Evolutionary conservation across 2,888 invertebrate genomes (phyloP).

Genomic region (Anarsia innoxiella): DNA sequence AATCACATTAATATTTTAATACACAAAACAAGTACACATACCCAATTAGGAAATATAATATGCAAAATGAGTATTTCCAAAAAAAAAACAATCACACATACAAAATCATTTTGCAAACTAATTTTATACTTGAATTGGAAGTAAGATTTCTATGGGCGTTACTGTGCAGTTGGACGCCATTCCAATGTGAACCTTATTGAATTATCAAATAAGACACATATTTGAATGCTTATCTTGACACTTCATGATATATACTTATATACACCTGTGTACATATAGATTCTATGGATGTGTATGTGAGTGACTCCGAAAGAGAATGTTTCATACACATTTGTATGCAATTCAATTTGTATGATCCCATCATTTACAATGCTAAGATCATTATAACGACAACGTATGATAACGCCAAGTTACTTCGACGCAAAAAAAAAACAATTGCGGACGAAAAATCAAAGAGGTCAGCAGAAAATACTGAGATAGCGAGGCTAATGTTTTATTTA

Average conservation of each 20-base stretch:
- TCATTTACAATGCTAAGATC: slow-evolving; percentile 2
- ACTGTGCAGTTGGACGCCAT: slow-evolving; percentile 23
- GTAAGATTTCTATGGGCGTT: slow-evolving; percentile 36
- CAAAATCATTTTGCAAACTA: slow-evolving; percentile 6
- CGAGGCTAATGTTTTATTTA: slow-evolving; percentile 63
- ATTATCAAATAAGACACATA: slow-evolving; percentile 31
- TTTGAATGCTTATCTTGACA: slow-evolving; percentile 29
- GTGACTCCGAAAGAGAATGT: slow-evolving; percentile 28
- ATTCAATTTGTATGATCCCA: slow-evolving; percentile 6
- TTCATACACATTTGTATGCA: slow-evolving; percentile 17
- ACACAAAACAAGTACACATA: not conserved
- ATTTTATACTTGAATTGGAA: slow-evolving; percentile 11
- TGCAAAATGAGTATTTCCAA: too few species aligned
- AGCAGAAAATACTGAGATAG: slow-evolving; percentile 40
- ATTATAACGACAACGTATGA: slow-evolving; percentile 1
- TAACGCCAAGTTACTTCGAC: slow-evolving; percentile 22
- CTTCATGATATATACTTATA: slow-evolving; percentile 40
- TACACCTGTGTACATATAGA: slow-evolving; percentile 53
- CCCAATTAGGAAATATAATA: not conserved
- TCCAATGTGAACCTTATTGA: slow-evolving; percentile 39
- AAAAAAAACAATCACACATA: slow-evolving; percentile 1
- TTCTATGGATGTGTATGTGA: slow-evolving; percentile 35
- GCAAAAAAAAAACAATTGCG: slow-evolving; percentile 37
- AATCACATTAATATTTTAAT: not conserved
- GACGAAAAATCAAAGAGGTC: slow-evolving; percentile 43